Conservation (phyloP, 2,113 vertebrate species). For the Nothoprocta perdicaria region DNA sequence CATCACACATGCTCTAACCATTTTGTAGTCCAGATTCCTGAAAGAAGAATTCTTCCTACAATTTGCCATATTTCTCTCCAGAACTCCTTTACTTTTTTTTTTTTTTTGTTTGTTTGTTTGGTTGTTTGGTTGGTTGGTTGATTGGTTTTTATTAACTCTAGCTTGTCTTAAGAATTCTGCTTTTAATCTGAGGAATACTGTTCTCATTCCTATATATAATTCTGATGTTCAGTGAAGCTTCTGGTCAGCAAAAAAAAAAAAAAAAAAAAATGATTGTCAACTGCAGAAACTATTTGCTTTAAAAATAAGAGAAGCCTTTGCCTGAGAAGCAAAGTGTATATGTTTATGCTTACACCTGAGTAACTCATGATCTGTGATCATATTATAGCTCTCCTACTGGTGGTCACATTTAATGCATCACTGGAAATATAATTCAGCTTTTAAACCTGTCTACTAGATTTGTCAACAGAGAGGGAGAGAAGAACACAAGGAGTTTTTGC, state of each 20-base stretch:
- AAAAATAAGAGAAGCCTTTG: neutral
- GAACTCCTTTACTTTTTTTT: neutral
- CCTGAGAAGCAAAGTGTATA: neutral
- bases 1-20: neutral
- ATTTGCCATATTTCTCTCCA: neutral
- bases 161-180: neutral
- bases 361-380: neutral
- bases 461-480: rapidly evolving
- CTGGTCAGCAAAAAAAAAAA: neutral
- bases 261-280: neutral
- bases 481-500: rapidly evolving
- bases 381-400: rapidly evolving
- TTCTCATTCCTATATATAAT: neutral
- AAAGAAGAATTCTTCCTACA: neutral
- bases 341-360: neutral
- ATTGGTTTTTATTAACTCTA: neutral
- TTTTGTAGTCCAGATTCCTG: neutral
- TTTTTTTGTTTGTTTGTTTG: no score
- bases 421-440: neutral
- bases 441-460: neutral
- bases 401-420: neutral
- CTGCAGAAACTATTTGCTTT: neutral
- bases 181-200: neutral
- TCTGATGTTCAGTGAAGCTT: neutral
- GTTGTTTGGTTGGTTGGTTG: no score